phyloP scores from a whole-genome alignment of 2,888 invertebrate species.

The Amphipyra berbera region DNA sequence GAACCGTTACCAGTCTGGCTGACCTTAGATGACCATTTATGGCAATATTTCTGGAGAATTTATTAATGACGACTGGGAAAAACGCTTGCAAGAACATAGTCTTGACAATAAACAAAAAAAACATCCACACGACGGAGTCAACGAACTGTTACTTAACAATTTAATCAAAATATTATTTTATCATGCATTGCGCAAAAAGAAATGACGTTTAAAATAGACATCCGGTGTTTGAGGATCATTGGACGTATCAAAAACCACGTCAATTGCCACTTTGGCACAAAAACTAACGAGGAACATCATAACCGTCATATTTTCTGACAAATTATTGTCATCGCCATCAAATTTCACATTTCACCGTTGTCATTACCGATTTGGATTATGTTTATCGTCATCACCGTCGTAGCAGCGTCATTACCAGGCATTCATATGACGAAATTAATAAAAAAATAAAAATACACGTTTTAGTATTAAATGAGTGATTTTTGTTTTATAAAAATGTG shows the following conservation, averaged over 20 bases:
- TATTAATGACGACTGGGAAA: no score
- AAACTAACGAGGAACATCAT: conserved; percentile 33
- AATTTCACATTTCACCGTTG: conserved; percentile 48
- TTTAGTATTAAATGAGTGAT: conserved; percentile 24
- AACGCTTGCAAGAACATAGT: background rate
- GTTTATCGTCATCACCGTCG: conserved; percentile 37
- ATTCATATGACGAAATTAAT: conserved; percentile 13
- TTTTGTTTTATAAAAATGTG: conserved; percentile 30
- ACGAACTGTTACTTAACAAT: conserved; percentile 29
- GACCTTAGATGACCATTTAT: no score
- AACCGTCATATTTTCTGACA: conserved; percentile 49
- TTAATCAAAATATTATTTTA: conserved; percentile 17
- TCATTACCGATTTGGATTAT: conserved; percentile 49
- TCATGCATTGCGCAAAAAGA: conserved; percentile 27
- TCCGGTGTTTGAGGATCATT: conserved; percentile 47
- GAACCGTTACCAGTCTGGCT: no score
- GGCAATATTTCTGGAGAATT: no score
- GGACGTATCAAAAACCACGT: conserved; percentile 38
- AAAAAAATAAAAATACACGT: conserved; percentile 23
- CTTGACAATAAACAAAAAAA: background rate
- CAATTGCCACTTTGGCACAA: conserved; percentile 50
- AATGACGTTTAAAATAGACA: conserved; percentile 28
- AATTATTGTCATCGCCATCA: conserved; percentile 52
- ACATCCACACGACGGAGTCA: conserved; percentile 5
- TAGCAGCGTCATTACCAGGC: conserved; percentile 19